Evolutionary conservation across 1,140 invertebrate species (phyloP), one percentile per base, ranked within the genome.

Genomic region (Plodia interpunctella): DNA sequence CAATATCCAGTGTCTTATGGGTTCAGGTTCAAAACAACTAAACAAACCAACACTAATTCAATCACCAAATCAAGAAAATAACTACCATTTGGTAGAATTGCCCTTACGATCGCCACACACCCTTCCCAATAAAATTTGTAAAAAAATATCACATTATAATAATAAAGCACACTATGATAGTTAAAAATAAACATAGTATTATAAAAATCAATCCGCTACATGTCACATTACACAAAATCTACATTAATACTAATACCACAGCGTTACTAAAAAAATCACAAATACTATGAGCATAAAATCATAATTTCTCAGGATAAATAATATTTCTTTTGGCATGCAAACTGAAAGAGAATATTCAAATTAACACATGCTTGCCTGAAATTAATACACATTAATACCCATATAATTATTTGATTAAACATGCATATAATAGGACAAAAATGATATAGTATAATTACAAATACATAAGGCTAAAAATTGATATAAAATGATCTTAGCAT

Each of bases 351-450:
- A 77, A 71, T 59, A 30, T 35, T 52, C 38, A 59, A 62, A 62
- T 71, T 60, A 74, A 58, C 28, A 72, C 69, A 74, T 74, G 66
- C 72, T 44, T 59, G 65, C 67, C 72, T 75, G 72, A 75, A 75
- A 75, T 60, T 60, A 75, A 75, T 65, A 38, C 63, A 63, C 61
- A 66, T 54, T 59, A 60, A 60, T 63, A 57, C 60, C 65, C 65
- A 35, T n/a, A 13, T n/a, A 53, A 49, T 18, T 49, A 53, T 25
- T 13, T 25, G 1, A 25, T 13, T 20, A 11, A n/a, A 25, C 51
- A 53, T 53, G 51, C 51, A 53, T 20, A 53, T 13, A 53, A 3
- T 15, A 15, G 3, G 1, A 10, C 13, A 44, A 15, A 44, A 2
- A 44, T 3, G 1, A n/a, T 44, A 44, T 15, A 15, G 13, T 15